Percentiles rank a stretch among this genome's conserved stretches.
These are phyloP conservation scores for Cynocephalus volans DNA, from an alignment of 2,113 vertebrate genomes.

Conservation along the genomic window DNA sequence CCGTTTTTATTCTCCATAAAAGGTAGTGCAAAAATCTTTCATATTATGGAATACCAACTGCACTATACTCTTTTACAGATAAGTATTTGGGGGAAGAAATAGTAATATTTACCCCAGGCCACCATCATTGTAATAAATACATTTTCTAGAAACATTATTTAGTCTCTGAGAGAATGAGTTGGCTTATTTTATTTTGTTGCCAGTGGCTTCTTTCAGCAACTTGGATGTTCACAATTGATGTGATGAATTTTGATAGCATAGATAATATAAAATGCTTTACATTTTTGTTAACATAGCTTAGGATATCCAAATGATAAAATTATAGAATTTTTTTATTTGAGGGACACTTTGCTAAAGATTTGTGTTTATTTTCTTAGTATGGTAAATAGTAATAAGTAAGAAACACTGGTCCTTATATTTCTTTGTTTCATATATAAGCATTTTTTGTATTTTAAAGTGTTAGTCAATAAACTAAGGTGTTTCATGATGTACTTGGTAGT, in stretches of 20 bases:
- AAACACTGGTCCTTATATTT: not conserved
- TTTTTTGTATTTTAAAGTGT: conserved; percentile 63
- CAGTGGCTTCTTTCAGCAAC: not conserved
- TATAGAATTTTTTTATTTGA: conserved; percentile 50
- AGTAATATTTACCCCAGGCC: not conserved
- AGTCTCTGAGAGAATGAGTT: conserved; percentile 18
- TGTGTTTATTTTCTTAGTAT: not conserved
- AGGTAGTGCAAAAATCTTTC: conserved; percentile 25
- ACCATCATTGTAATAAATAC: conserved; percentile 20
- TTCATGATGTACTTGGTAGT: conserved; percentile 47
- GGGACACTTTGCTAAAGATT: conserved; percentile 28
- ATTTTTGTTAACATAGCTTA: conserved; percentile 56
- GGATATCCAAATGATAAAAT: conserved; percentile 53
- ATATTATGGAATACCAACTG: conserved; percentile 40
- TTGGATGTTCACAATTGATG: conserved; percentile 55
- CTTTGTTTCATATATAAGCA: conserved; percentile 30
- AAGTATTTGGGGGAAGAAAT: conserved; percentile 8
- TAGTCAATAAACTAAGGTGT: not conserved
- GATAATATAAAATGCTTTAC: conserved; percentile 28
- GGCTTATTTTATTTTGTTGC: conserved; percentile 64
- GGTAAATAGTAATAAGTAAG: conserved; percentile 26
- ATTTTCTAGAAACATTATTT: conserved; percentile 44
- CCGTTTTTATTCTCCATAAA: conserved; percentile 38
- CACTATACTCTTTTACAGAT: conserved; percentile 1
- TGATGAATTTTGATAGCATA: conserved; percentile 58